A percentile compares a stretch with the other conserved stretches of the same genome.
Evolutionary conservation across 2,113 vertebrate species (phyloP).

Genomic region (Pontoporia blainvillei): DNA sequence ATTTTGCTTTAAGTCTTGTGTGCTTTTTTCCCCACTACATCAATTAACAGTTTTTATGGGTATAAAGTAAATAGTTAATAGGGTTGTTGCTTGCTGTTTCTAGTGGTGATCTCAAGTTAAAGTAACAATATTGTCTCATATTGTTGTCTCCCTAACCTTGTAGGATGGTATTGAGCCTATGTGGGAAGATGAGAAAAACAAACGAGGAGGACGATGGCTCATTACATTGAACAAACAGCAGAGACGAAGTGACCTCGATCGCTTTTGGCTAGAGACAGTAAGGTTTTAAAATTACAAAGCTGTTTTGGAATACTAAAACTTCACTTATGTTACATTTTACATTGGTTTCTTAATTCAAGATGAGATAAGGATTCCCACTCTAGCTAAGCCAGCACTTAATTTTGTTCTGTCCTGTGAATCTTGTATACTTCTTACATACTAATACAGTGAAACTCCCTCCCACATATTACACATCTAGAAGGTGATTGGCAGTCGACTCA

Average conservation of each 20-base stretch:
- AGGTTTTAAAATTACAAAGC: conserved; percentile 61
- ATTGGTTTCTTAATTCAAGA: background rate
- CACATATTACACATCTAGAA: background rate
- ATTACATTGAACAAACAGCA: conserved; percentile 98
- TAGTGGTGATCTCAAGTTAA: background rate
- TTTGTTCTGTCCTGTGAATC: background rate
- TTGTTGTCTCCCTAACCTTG: conserved; percentile 37
- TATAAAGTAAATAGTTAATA: background rate
- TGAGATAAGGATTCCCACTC: background rate
- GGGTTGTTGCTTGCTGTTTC: background rate
- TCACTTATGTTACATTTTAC: background rate
- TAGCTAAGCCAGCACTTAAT: background rate
- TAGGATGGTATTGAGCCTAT: conserved; percentile 98
- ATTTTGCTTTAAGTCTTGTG: background rate
- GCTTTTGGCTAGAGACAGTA: conserved; percentile 99
- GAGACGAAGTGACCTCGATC: conserved; percentile 94
- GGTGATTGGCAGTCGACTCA: background rate
- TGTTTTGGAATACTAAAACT: background rate
- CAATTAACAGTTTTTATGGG: background rate
- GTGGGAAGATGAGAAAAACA: conserved; percentile 98
- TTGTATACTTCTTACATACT: background rate
- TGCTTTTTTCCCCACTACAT: background rate
- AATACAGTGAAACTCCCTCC: background rate
- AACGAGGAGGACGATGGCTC: conserved; percentile 94
- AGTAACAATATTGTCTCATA: background rate